These are phyloP conservation scores for Vireo altiloquus DNA, from an alignment of 2,113 vertebrate species.

Conservation along the genomic window DNA sequence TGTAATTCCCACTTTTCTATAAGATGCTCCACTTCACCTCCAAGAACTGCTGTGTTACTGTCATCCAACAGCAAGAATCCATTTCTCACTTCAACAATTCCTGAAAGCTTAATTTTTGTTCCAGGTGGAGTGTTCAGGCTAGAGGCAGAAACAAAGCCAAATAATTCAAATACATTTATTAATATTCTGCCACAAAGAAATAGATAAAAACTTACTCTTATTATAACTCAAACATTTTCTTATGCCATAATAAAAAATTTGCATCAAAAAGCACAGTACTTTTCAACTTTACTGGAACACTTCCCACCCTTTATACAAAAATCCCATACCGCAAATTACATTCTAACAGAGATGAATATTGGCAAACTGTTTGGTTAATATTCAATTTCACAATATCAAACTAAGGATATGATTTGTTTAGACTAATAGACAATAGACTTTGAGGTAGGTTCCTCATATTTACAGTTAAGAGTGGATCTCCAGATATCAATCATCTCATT, in stretches of 20 bases:
- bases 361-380: constrained; percentile 29
- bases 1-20: constrained; percentile 98
- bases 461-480: not conserved
- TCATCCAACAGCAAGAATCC: constrained; percentile 92
- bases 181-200: not conserved
- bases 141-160: constrained; percentile 23
- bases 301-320: not conserved
- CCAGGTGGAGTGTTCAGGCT: constrained; percentile 88
- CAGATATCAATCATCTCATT: not conserved
- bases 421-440: not conserved
- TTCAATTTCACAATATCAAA: not conserved
- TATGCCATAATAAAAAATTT: not conserved
- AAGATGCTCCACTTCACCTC: constrained; percentile 95
- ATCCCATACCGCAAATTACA: constrained; percentile 21
- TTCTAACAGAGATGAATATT: constrained; percentile 14
- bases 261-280: not conserved
- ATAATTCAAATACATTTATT: not conserved
- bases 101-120: constrained; percentile 93
- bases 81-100: constrained; percentile 86
- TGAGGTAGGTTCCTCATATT: not conserved
- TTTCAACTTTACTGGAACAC: not conserved
- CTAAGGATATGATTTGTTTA: not conserved
- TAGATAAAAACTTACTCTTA: not conserved
- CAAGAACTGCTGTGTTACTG: constrained; percentile 87
- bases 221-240: not conserved